phyloP scores from a whole-genome alignment of 2,797 vertebrate genomes.

The Eleutherodactylus coqui region DNA sequence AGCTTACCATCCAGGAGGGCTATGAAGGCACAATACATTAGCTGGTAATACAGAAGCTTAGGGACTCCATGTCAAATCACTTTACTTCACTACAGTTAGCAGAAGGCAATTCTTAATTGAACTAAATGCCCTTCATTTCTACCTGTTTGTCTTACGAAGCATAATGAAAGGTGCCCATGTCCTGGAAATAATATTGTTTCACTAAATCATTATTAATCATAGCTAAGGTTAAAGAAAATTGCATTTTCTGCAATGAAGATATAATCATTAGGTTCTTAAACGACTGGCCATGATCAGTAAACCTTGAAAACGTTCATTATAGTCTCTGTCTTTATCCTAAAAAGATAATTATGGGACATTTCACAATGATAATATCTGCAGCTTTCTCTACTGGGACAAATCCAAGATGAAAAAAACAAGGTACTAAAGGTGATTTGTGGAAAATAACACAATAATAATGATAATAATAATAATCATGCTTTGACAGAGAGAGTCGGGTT shows the following conservation, averaged over 20 bases:
- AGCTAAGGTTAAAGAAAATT: not conserved
- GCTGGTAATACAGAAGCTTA: not conserved
- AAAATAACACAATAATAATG: slow-evolving; percentile 12
- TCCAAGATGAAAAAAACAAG: slow-evolving; percentile 8
- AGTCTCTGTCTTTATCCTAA: slow-evolving; percentile 10
- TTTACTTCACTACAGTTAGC: not conserved
- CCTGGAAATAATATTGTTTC: not conserved
- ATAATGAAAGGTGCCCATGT: slow-evolving; percentile 2
- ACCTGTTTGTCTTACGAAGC: not conserved
- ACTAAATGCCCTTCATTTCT: slow-evolving; percentile 3
- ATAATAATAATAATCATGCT: slow-evolving; percentile 21
- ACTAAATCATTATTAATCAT: slow-evolving; percentile 13
- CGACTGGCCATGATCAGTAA: slow-evolving; percentile 6
- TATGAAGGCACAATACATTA: no score
- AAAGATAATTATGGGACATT: slow-evolving; percentile 20
- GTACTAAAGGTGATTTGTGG: not conserved
- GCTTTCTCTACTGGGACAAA: not conserved
- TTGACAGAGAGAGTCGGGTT: not conserved
- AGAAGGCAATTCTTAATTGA: not conserved
- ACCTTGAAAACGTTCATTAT: slow-evolving; percentile 20
- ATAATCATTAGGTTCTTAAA: slow-evolving; percentile 21
- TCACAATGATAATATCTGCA: slow-evolving; percentile 2
- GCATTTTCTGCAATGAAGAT: not conserved
- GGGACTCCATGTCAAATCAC: not conserved
- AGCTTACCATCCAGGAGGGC: no score